Percentiles rank a stretch among this genome's conserved stretches.
These are phyloP conservation scores for Andrena chrysosceles DNA, from an alignment of 2,888 invertebrate species.

Conservation along the genomic window DNA sequence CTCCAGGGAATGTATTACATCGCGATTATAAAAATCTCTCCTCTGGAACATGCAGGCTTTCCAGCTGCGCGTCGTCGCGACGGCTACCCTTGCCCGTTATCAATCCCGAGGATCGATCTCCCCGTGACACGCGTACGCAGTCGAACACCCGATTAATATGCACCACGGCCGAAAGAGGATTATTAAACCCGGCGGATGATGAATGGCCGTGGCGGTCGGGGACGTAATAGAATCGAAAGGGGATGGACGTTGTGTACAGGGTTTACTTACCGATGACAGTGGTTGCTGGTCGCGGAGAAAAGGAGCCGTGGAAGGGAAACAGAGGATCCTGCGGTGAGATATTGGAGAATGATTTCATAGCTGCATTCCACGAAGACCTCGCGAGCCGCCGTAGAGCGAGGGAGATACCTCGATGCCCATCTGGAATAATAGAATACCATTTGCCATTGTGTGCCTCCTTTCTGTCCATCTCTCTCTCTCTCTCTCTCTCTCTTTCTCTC, in stretches of 20 bases:
- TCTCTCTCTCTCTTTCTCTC: constrained; percentile 44
- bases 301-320: constrained; percentile 33
- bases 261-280: constrained; percentile 66
- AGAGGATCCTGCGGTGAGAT: constrained; percentile 76
- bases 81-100: constrained; percentile 22
- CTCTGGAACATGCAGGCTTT: background rate
- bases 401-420: constrained; percentile 75
- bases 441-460: constrained; percentile 79
- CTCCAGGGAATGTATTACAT: too few species aligned
- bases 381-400: constrained; percentile 58
- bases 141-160: constrained; percentile 72
- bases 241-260: constrained; percentile 65
- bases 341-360: constrained; percentile 81
- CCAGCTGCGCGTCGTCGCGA: background rate
- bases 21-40: too few species aligned
- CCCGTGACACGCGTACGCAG: constrained; percentile 41
- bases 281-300: constrained; percentile 55
- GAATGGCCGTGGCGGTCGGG: constrained; percentile 72
- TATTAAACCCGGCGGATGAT: constrained; percentile 78
- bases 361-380: constrained; percentile 76
- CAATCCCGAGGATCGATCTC: constrained; percentile 37
- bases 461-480: constrained; percentile 50
- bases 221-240: constrained; percentile 54
- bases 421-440: constrained; percentile 84
- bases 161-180: constrained; percentile 75